Evolutionary conservation across 2,797 vertebrate genomes (phyloP).

Genomic region (Sebastes melanostomus): DNA sequence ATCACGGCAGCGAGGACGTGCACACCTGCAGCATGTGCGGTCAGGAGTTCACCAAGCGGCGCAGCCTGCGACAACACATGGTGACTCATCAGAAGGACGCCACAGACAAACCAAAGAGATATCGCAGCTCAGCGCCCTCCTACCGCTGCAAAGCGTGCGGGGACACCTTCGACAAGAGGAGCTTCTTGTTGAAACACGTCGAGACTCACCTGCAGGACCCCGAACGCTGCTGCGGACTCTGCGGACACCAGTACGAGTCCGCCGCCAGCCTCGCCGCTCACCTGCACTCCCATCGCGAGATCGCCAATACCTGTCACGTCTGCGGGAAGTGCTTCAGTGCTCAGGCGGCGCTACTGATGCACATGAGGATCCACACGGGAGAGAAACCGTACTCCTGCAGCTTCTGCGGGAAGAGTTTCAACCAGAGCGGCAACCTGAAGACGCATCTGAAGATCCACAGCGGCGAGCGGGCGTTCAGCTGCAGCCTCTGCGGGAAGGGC

Average conservation of each 20-base stretch:
- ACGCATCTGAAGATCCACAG: conserved; percentile 73
- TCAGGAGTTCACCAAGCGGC: conserved; percentile 26
- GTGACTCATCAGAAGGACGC: neutral
- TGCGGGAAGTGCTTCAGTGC: conserved; percentile 63
- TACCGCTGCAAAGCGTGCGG: conserved; percentile 56
- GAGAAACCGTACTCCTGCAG: conserved; percentile 65
- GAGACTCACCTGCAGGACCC: conserved; percentile 49
- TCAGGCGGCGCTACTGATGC: conserved; percentile 51
- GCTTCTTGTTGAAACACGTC: conserved; percentile 43
- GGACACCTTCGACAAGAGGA: conserved; percentile 39
- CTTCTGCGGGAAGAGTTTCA: conserved; percentile 63
- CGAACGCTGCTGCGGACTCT: conserved; percentile 54
- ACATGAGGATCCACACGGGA: conserved; percentile 65
- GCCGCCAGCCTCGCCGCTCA: conserved; percentile 37
- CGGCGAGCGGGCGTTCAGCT: conserved; percentile 54
- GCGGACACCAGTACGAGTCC: conserved; percentile 58
- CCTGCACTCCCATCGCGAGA: conserved; percentile 45
- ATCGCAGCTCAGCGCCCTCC: rapidly evolving
- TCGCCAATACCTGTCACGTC: conserved; percentile 50
- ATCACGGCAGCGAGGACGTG: neutral
- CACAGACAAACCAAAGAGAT: neutral
- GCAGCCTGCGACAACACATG: conserved; percentile 44
- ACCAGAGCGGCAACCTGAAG: conserved; percentile 66
- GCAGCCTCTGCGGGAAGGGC: conserved; percentile 65
- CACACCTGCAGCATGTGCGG: conserved; percentile 44